Percentiles rank a stretch among this genome's conserved stretches.
phyloP scores from a whole-genome alignment of 2,888 invertebrate species.

The Aleiodes leptofemur region DNA sequence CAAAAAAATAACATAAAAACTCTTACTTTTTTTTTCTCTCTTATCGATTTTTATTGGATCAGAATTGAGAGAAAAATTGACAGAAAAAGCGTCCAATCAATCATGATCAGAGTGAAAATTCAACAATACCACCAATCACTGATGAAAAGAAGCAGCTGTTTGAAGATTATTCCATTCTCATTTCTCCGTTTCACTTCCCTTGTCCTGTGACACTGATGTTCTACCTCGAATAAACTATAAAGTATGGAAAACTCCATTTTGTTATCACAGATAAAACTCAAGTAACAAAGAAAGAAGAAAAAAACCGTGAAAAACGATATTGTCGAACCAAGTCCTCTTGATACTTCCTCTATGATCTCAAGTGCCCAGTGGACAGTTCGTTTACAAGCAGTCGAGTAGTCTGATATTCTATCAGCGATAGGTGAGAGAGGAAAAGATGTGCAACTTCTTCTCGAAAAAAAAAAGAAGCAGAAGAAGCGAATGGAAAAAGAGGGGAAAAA shows the following conservation, averaged over 20 bases:
- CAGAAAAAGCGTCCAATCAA: no score
- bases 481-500: conserved; percentile 15
- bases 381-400: conserved; percentile 12
- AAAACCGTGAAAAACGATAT: not conserved
- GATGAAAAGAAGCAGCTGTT: no score
- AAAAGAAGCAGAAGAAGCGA: conserved; percentile 12
- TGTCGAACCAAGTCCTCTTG: no score
- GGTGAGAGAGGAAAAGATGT: conserved; percentile 18
- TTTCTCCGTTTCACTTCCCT: no score
- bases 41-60: no score
- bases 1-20: no score
- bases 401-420: conserved; percentile 29
- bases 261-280: not conserved
- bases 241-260: not conserved
- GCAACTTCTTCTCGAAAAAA: not conserved
- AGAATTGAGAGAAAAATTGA: no score
- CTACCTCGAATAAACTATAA: not conserved
- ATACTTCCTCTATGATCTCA: not conserved
- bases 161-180: no score
- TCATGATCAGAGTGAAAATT: no score
- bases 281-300: not conserved
- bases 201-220: no score
- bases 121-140: no score
- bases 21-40: no score
- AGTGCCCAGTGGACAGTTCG: not conserved